phyloP scores from a whole-genome alignment of 2,888 invertebrate species.

The Nomada hirtipes region DNA sequence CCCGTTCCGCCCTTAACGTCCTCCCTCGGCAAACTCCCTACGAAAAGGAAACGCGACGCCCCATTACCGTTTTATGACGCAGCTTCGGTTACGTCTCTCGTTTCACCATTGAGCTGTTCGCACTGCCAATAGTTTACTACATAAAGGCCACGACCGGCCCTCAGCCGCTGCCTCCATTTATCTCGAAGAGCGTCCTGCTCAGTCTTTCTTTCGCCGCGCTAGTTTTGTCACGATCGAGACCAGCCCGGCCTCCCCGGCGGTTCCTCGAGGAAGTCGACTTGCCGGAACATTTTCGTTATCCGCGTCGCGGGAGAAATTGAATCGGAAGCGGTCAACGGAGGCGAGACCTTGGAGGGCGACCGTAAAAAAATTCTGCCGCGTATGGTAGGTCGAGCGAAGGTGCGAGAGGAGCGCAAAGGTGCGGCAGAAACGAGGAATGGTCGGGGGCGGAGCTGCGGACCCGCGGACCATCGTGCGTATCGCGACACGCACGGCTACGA shows the following conservation, averaged over 20 bases:
- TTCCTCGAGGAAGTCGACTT: background rate
- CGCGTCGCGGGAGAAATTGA: background rate
- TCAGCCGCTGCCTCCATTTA: conserved; percentile 74
- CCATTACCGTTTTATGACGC: conserved; percentile 83
- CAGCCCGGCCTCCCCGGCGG: background rate
- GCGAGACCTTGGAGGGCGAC: conserved; percentile 61
- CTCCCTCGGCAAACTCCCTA: conserved; percentile 62
- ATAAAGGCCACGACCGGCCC: conserved; percentile 76
- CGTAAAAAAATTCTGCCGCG: conserved; percentile 66
- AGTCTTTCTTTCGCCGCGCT: background rate
- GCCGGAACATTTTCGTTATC: background rate
- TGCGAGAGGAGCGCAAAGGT: conserved; percentile 25
- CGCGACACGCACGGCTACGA: conserved; percentile 17
- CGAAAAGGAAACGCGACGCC: conserved; percentile 83
- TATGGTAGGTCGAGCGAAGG: background rate
- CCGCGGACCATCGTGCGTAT: conserved; percentile 65
- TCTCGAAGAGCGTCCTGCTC: conserved; percentile 59
- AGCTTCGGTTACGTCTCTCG: conserved; percentile 83
- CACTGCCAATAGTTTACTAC: conserved; percentile 82
- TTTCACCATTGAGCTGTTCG: conserved; percentile 83
- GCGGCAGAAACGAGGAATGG: conserved; percentile 30
- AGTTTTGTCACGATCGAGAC: background rate
- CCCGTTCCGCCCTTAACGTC: conserved; percentile 64
- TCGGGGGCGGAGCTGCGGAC: conserved; percentile 63
- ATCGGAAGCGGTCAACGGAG: background rate